These are phyloP conservation scores for Drosophila nigrodunni DNA, from an alignment of 1,140 invertebrate genomes.

Conservation along the genomic window DNA sequence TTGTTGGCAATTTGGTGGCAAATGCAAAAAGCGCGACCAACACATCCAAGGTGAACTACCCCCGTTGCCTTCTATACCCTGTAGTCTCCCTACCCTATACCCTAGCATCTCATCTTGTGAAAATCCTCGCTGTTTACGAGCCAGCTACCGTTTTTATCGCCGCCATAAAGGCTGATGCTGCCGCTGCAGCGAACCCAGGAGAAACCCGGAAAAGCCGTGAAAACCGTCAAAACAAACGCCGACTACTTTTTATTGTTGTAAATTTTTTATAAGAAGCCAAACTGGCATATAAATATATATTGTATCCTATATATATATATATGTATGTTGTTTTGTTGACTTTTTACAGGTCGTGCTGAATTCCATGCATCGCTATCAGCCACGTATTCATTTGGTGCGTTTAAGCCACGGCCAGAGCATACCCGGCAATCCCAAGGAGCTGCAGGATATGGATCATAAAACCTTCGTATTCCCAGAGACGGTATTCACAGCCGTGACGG, in stretches of 20 bases:
- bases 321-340: background rate
- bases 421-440: slow-evolving; percentile 93
- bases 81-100: background rate
- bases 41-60: background rate
- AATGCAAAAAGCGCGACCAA: slow-evolving; percentile 48
- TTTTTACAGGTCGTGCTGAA: slow-evolving; percentile 95
- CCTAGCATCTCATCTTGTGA: background rate
- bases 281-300: slow-evolving; percentile 14
- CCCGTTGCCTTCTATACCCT: background rate
- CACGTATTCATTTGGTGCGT: slow-evolving; percentile 95
- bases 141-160: slow-evolving; percentile 76
- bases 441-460: slow-evolving; percentile 93
- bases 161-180: slow-evolving; percentile 64
- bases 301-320: background rate
- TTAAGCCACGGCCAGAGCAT: slow-evolving; percentile 88
- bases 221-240: slow-evolving; percentile 75
- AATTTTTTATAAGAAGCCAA: slow-evolving; percentile 69
- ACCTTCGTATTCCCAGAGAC: slow-evolving; percentile 98
- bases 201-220: slow-evolving; percentile 12
- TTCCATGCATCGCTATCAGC: slow-evolving; percentile 99
- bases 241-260: slow-evolving; percentile 80
- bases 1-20: slow-evolving; percentile 83
- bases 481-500: slow-evolving; percentile 98
- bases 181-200: background rate
- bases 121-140: slow-evolving; percentile 59